These are phyloP conservation scores for Drosophila leonis DNA, from an alignment of 2,888 invertebrate species.

Conservation along the genomic window DNA sequence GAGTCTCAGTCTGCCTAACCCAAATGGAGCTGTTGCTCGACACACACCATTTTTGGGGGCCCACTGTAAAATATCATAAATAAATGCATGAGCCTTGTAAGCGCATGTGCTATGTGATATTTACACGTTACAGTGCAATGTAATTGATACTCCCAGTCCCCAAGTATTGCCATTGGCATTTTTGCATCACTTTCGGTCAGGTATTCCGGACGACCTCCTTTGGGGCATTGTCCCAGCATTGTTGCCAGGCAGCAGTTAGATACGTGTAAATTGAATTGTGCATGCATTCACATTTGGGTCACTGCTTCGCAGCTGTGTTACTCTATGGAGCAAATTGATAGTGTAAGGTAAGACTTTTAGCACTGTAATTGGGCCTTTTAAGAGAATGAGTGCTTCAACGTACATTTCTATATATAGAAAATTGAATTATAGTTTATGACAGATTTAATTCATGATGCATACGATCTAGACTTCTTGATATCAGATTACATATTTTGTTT, in stretches of 20 bases:
- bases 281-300: conserved; percentile 32
- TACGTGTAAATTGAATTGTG: conserved; percentile 44
- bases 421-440: neutral
- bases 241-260: conserved; percentile 15
- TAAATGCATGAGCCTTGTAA: conserved; percentile 71
- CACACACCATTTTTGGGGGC: conserved; percentile 6
- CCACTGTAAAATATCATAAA: conserved; percentile 63
- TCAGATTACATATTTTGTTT: too few relatives aligned
- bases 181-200: conserved; percentile 19
- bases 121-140: conserved; percentile 63
- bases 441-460: neutral
- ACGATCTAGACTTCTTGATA: too few relatives aligned
- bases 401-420: neutral
- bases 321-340: conserved; percentile 3
- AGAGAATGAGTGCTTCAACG: neutral
- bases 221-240: conserved; percentile 6
- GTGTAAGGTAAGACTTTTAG: neutral
- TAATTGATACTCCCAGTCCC: conserved; percentile 71
- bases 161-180: conserved; percentile 28
- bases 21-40: conserved; percentile 1
- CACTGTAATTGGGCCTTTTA: neutral
- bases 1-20: conserved; percentile 10
- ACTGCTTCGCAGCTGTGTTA: neutral
- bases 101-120: conserved; percentile 44
- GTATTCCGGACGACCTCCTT: conserved; percentile 2